Base-by-base conservation (phyloP, 2,888 invertebrate species). In the Callinectes sapidus region DNA sequence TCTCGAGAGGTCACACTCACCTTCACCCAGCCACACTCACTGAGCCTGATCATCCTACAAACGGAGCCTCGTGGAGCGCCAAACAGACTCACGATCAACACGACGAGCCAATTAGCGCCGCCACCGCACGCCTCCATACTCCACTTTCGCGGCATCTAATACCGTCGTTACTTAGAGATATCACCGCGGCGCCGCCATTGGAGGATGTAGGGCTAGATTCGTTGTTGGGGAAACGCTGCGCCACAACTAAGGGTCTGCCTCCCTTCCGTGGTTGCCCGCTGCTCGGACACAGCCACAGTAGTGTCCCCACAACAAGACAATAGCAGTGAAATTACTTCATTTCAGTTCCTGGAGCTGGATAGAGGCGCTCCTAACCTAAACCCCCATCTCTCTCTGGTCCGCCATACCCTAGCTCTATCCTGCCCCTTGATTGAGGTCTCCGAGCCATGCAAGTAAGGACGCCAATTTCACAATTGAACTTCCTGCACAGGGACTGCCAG, bases 391-490 rank as follows among this genome's bases (percentile, higher is more conserved):
- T 32, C 81, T 35, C 81, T 61, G 3, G 71, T 28, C 71, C 71
- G 28, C 81, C 81, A 81, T 35, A 13, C 81, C 35, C 35, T 35
- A 1, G 35, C 28, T 2, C 32, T 35, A 32, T 81, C 14, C 35
- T 16, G 10, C 81, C 32, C 35, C 35, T 35, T 81, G 81, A 81
- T 81, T 81, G 32, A 35, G 16, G 81, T 81, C 81, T 35, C 81
- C 32, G 81, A 35, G 13, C 32, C 32, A n/a, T 35, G 32, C 81
- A 35, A 35, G 81, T 35, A n/a, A 35, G 32, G 81, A 81, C 1
- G 35, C 81, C 81, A 81, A 81, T 81, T 81, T 81, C 81, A 32
- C 32, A 81, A 81, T 16, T 81, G 32, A 32, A 81, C 81, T 81
- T 81, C 35, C 32, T 81, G 14, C 32, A 8, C 81, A 8, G 32